Evolutionary conservation across 2,113 vertebrate species (phyloP).

Genomic region (Numida meleagris): DNA sequence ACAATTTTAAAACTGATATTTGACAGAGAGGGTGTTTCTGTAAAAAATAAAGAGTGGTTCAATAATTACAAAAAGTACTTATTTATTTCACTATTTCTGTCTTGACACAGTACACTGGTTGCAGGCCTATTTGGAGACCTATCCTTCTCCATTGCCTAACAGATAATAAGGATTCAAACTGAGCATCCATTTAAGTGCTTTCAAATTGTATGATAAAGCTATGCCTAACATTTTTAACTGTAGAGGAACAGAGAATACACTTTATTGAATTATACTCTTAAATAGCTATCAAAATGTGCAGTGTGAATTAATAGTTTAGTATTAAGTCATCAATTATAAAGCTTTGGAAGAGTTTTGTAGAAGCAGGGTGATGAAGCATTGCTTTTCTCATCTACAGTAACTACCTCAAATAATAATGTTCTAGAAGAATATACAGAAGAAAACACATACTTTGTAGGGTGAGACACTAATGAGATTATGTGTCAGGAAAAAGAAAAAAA

Average conservation of each 20-base stretch:
- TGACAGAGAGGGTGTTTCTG: not conserved
- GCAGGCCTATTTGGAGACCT: not conserved
- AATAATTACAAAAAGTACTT: not conserved
- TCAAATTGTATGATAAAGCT: not conserved
- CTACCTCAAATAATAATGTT: not conserved
- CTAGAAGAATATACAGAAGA: not conserved
- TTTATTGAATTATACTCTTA: not conserved
- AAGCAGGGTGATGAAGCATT: not conserved
- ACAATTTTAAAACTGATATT: conserved; percentile 20
- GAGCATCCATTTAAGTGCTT: not conserved
- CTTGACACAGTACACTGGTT: not conserved
- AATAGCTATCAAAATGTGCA: not conserved
- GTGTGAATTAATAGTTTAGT: not conserved
- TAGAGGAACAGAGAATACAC: not conserved
- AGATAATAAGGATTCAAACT: not conserved
- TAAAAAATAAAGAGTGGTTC: not conserved
- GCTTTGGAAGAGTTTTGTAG: not conserved
- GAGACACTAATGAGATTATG: not conserved
- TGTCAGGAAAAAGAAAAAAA: not conserved
- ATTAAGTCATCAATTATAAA: not conserved
- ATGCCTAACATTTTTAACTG: not conserved
- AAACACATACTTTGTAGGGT: not conserved
- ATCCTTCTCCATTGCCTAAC: not conserved
- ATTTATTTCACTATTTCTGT: not conserved
- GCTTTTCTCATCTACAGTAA: not conserved